Base-by-base conservation (phyloP, 53 echinoderm and acorn worm species). In the Zoroaster sp. region DNA sequence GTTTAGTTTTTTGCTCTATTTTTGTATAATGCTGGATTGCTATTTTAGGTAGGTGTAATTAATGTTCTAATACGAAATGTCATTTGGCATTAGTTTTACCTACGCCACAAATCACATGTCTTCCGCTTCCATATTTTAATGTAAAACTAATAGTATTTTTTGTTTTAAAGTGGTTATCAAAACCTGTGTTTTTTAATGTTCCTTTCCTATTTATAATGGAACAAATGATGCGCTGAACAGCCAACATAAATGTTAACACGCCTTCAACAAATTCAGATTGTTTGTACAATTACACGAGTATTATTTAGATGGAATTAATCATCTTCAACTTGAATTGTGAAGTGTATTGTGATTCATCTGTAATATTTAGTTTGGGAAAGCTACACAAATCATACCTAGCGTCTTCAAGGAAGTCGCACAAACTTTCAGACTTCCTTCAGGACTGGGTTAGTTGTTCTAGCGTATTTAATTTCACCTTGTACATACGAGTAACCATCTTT, bases 11-110 rank as follows among this genome's bases (percentile, higher is more conserved):
- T 81, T 67, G 59, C 81, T 81, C 67, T 81, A 67, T 81, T 81
- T 67, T 81, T 81, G 37, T 81, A 81, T 81, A 17, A 11, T 54
- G 78, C 54, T 53, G 81, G 43, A n/a, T 18, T 35, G 40, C 13
- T 78, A n/a, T 59, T 11, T 18, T 78, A 78, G 54, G 66, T 81
- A 66, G 81, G 67, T 66, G n/a, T 59, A 80, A 80, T 81, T 81
- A 66, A 42, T 74, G 39, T 37, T 74, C 40, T 23, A 43, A 34
- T 30, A 36, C n/a, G 51, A 28, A 55, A 17, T 17, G 10, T 53
- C 54, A 25, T 18, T 75, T 25, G 28, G 14, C 33, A 46, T 75
- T 45, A 23, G 54, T 35, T 38, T 67, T 39, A 66, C 81, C 81
- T 81, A 66, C 66, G 40, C 43, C 67, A 66, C 40, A 30, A 81